Evolutionary conservation across 1,140 invertebrate species (phyloP), one percentile per base, ranked within the genome.

Genomic region (Thaumatotibia leucotreta): DNA sequence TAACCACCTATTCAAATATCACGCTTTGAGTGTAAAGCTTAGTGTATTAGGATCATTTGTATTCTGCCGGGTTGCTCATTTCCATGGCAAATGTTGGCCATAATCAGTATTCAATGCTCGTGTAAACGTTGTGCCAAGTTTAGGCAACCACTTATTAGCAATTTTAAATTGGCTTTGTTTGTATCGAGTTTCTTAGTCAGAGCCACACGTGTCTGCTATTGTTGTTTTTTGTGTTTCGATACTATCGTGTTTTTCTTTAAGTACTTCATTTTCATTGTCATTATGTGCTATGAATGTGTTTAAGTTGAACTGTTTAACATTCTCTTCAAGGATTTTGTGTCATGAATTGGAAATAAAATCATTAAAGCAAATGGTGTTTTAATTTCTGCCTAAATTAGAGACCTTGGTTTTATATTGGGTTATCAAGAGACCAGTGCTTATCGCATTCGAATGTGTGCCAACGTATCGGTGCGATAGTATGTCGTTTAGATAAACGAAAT

Each of bases 131-230:
- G 77, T 79, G 73, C 76, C 76, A 74, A 75, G 75, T 81, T 84
- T 84, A 82, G 76, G 78, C 79, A 80, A 83, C 65, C 52, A 64
- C 75, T 84, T 77, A 84, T 86, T 84, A 83, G 83, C 76, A 83
- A 84, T 83, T 86, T 83, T 84, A 84, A 82, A 80, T 58, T 63
- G 61, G 68, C 72, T 80, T 77, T 86, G 79, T 84, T 82, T 86
- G 69, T 76, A 72, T 82, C 66, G 72, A 70, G 66, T 74, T 71
- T 77, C 69, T 72, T 66, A 66, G 68, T 63, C 49, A 35, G 45
- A 33, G 49, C 27, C 63, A 77, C 73, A 82, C 74, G 77, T 80
- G 80, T 76, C 63, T 62, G 27, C 66, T 70, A 74, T 77, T 77
- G 77, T 80, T 29, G 14, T 39, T 22, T 14, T 63, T 33, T 49